Evolutionary conservation across 2,797 vertebrate genomes (phyloP).

Genomic region (Lacerta viridis): DNA sequence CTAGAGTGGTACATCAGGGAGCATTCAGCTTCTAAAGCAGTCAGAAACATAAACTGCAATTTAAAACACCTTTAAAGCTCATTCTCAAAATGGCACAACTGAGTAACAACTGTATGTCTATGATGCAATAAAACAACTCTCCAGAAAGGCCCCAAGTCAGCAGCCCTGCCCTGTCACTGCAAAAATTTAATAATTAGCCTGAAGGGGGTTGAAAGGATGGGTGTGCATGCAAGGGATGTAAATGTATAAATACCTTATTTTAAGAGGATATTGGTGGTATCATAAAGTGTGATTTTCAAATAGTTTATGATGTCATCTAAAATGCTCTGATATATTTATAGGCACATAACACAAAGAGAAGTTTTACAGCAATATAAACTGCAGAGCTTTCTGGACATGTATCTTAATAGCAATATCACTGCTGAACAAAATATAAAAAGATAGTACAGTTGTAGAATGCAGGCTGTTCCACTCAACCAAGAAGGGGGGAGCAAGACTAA

Average conservation of each 20-base stretch:
- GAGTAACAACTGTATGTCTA: conserved; percentile 10
- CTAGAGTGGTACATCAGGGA: conserved; percentile 7
- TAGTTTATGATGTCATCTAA: conserved; percentile 42
- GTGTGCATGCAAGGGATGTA: neutral
- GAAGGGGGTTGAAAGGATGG: conserved; percentile 25
- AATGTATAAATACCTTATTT: conserved; percentile 34
- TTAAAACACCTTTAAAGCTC: conserved; percentile 18
- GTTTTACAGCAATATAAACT: conserved; percentile 42
- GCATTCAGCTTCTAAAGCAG: neutral
- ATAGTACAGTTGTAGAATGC: conserved; percentile 23
- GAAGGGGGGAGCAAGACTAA: conserved; percentile 39
- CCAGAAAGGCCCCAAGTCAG: conserved; percentile 26
- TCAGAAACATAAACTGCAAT: conserved; percentile 30
- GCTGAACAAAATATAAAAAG: conserved; percentile 41
- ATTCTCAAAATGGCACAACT: conserved; percentile 30
- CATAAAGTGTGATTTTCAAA: conserved; percentile 4
- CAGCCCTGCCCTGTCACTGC: conserved; percentile 13
- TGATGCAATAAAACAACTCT: conserved; percentile 29
- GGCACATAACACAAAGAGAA: conserved; percentile 42
- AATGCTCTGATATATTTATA: conserved; percentile 44
- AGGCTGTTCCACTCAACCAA: neutral
- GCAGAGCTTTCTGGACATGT: conserved; percentile 38
- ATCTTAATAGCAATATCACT: conserved; percentile 26
- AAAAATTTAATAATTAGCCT: conserved; percentile 41
- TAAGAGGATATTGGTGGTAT: conserved; percentile 35